Percentiles rank a stretch among this genome's conserved stretches.
Evolutionary conservation across 2,888 invertebrate genomes (phyloP).

Genomic region (Oxyscelio sp.): DNA sequence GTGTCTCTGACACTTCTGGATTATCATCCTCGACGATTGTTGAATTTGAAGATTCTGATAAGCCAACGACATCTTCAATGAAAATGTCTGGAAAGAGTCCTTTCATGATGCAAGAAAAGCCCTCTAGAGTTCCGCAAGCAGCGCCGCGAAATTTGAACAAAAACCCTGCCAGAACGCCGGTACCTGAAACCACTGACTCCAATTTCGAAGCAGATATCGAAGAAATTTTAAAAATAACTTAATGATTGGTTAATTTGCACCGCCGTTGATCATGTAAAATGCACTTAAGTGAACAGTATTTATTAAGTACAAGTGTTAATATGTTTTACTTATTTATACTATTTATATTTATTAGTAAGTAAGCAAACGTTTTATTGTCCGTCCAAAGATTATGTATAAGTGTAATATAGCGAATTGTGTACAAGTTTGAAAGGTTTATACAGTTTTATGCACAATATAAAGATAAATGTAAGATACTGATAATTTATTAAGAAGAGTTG

Average conservation of each 20-base stretch:
- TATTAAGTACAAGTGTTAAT: conserved; percentile 8
- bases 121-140: conserved; percentile 76
- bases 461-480: too few relatives aligned
- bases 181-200: conserved; percentile 78
- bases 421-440: conserved; percentile 7
- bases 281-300: conserved; percentile 27
- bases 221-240: conserved; percentile 81
- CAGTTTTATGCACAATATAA: too few relatives aligned
- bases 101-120: conserved; percentile 37
- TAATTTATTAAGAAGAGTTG: too few relatives aligned
- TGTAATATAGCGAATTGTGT: not conserved
- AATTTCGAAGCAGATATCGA: conserved; percentile 85
- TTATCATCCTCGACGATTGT: conserved; percentile 16
- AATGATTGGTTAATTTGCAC: conserved; percentile 1
- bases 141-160: conserved; percentile 79
- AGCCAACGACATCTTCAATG: conserved; percentile 2
- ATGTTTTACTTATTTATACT: conserved; percentile 45
- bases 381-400: conserved; percentile 23
- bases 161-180: conserved; percentile 21
- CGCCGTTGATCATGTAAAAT: conserved; percentile 13
- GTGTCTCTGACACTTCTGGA: conserved; percentile 33
- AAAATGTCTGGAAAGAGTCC: conserved; percentile 57
- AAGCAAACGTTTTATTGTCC: conserved; percentile 36
- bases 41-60: conserved; percentile 25
- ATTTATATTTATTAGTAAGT: not conserved